Percentiles rank a stretch among this genome's conserved stretches.
These are phyloP conservation scores for Melieria crassipennis DNA, from an alignment of 2,888 invertebrate species.

Conservation along the genomic window DNA sequence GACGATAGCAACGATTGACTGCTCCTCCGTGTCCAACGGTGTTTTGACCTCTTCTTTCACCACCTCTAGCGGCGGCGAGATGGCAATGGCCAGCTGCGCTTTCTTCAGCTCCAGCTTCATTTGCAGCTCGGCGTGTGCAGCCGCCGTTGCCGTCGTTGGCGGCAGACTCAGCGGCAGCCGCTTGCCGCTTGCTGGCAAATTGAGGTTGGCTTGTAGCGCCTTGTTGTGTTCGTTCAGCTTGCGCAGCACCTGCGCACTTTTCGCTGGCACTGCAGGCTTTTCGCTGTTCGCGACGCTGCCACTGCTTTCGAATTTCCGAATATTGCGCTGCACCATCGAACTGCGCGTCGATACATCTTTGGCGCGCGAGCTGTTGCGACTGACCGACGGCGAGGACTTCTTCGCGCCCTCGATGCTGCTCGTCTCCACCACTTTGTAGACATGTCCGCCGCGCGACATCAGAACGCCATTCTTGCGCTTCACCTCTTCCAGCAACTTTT, in stretches of 20 bases:
- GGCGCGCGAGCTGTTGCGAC: slow-evolving; percentile 28
- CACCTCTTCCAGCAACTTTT: slow-evolving; percentile 67
- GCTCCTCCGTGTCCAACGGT: slow-evolving; percentile 42
- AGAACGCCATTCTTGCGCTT: slow-evolving; percentile 70
- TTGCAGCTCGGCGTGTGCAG: slow-evolving; percentile 23
- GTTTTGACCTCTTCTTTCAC: slow-evolving; percentile 53
- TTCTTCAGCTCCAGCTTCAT: slow-evolving; percentile 31
- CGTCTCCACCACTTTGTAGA: slow-evolving; percentile 63
- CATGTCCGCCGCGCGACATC: slow-evolving; percentile 61
- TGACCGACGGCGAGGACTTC: slow-evolving; percentile 31
- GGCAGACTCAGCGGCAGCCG: not conserved
- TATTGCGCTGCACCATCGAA: slow-evolving; percentile 59
- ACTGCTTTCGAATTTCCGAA: slow-evolving; percentile 56
- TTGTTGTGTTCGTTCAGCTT: slow-evolving; percentile 55
- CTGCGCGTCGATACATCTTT: slow-evolving; percentile 22
- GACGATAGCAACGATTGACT: slow-evolving; percentile 14
- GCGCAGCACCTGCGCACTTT: slow-evolving; percentile 57
- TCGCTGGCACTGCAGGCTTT: slow-evolving; percentile 60
- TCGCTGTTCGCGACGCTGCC: slow-evolving; percentile 19
- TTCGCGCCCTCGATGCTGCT: slow-evolving; percentile 10
- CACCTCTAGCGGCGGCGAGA: slow-evolving; percentile 42
- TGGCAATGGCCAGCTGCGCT: slow-evolving; percentile 29
- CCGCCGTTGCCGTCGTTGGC: slow-evolving; percentile 33
- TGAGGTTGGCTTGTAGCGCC: slow-evolving; percentile 10
- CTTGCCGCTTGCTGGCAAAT: not conserved